Evolutionary conservation across 2,888 invertebrate genomes (phyloP).

Genomic region (Nephrotoma guestfalica): DNA sequence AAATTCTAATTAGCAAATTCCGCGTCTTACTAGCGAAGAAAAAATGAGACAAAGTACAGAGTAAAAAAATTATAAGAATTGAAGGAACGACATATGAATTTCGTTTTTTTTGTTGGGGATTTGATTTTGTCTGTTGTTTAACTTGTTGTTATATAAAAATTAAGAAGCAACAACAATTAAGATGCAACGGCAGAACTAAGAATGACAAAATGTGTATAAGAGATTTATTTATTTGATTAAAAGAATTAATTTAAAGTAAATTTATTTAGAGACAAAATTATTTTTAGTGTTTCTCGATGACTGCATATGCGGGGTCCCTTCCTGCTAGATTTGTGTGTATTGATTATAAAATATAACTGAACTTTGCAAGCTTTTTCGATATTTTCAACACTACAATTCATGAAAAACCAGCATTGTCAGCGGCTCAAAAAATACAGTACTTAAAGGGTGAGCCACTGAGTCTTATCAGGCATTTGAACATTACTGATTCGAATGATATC

Average conservation of each 20-base stretch:
- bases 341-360: no score
- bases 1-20: constrained; percentile 6
- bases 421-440: no score
- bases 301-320: neutral
- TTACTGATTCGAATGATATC: no score
- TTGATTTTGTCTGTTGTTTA: neutral
- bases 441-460: no score
- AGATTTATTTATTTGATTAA: neutral
- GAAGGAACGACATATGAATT: neutral
- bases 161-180: neutral
- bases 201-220: neutral
- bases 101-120: neutral
- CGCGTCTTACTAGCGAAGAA: neutral
- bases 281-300: neutral
- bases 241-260: neutral
- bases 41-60: neutral
- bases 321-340: neutral
- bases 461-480: no score
- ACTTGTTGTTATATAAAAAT: neutral
- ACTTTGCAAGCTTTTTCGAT: no score
- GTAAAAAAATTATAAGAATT: neutral
- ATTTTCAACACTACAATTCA: no score
- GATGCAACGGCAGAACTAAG: neutral
- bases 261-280: neutral
- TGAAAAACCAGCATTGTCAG: no score